These are phyloP conservation scores for Arrhamphus sclerolepis DNA, from an alignment of 2,797 vertebrate genomes.

Conservation along the genomic window DNA sequence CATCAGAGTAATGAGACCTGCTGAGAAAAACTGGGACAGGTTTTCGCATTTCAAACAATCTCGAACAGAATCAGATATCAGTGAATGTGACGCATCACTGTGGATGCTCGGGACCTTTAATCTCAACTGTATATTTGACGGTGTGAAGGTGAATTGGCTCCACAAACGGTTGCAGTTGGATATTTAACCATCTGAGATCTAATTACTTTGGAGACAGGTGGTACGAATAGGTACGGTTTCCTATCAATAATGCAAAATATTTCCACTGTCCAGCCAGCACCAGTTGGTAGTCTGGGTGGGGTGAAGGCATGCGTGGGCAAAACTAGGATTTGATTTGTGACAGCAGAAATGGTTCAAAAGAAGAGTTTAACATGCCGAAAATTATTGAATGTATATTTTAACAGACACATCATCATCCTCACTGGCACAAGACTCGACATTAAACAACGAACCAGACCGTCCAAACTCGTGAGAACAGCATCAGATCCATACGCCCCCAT, in stretches of 20 bases:
- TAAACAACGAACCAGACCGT: too few relatives aligned
- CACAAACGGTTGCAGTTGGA: slow-evolving; percentile 47
- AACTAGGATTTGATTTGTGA: slow-evolving; percentile 30
- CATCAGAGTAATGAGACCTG: slow-evolving; percentile 83
- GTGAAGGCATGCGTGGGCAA: slow-evolving; percentile 45
- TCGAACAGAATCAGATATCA: neutral
- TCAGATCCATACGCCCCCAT: too few relatives aligned
- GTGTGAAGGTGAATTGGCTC: neutral
- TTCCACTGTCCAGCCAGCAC: slow-evolving; percentile 82
- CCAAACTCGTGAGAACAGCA: too few relatives aligned
- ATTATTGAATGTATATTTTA: too few relatives aligned
- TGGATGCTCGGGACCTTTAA: neutral
- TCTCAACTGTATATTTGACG: neutral
- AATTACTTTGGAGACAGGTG: slow-evolving; percentile 86
- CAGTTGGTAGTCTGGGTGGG: slow-evolving; percentile 33
- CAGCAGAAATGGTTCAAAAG: neutral
- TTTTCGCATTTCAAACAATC: slow-evolving; percentile 21
- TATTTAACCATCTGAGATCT: slow-evolving; percentile 81
- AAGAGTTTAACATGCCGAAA: too few relatives aligned
- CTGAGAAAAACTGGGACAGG: slow-evolving; percentile 48
- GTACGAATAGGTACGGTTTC: slow-evolving; percentile 84
- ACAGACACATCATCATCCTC: too few relatives aligned
- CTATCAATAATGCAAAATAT: slow-evolving; percentile 94
- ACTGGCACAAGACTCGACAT: too few relatives aligned
- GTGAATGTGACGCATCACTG: neutral